Evolutionary conservation across 2,797 vertebrate species (phyloP).

Genomic region (Loris lydekkerianus): DNA sequence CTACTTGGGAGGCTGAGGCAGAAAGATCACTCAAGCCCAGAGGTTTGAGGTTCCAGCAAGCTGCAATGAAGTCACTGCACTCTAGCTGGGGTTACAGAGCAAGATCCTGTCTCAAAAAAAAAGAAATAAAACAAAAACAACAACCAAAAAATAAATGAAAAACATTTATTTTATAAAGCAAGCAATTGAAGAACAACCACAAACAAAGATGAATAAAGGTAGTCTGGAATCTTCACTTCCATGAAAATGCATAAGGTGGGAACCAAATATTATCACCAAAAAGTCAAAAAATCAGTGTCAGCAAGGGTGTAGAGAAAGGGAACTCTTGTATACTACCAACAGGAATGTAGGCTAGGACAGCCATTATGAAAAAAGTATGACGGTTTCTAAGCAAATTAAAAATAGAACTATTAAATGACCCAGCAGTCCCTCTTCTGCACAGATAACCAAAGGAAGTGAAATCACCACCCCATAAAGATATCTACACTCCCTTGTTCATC

Average conservation of each 20-base stretch:
- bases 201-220: background rate
- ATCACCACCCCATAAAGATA: too few species aligned
- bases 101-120: background rate
- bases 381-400: background rate
- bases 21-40: background rate
- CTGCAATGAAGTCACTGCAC: background rate
- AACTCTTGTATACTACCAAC: too few species aligned
- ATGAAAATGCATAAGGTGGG: background rate
- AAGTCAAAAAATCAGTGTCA: background rate
- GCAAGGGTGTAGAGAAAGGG: background rate
- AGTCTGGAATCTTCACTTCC: background rate
- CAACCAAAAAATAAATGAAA: too few species aligned
- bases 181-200: background rate
- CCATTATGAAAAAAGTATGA: background rate
- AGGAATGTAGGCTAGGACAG: background rate
- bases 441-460: background rate
- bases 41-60: background rate
- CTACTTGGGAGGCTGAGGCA: background rate
- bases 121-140: background rate
- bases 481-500: too few species aligned
- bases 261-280: background rate
- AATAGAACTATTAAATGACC: background rate
- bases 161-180: background rate
- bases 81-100: background rate
- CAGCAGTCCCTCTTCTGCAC: background rate